Percentiles rank a stretch among this genome's conserved stretches.
Conservation (phyloP, 2,797 vertebrate species). For the Xyrichtys novacula region DNA sequence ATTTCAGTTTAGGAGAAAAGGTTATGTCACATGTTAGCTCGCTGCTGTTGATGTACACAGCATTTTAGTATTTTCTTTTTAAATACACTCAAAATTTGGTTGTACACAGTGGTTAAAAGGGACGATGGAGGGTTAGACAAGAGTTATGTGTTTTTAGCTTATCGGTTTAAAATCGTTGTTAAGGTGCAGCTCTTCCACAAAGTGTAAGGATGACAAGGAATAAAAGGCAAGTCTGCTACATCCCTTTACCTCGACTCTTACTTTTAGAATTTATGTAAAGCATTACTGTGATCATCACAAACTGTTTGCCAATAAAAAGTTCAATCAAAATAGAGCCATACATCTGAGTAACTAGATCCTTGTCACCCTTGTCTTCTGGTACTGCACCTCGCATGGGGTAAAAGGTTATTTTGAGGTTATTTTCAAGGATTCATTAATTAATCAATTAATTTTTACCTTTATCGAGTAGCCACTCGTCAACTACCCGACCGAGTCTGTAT, state of each 20-base stretch:
- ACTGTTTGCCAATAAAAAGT: conserved; percentile 43
- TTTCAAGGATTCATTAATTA: conserved; percentile 88
- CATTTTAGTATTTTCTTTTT: conserved; percentile 68
- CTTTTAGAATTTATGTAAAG: conserved; percentile 36
- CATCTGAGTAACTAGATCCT: conserved; percentile 45
- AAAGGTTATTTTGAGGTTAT: conserved; percentile 86
- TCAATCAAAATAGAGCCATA: conserved; percentile 51
- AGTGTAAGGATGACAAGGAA: conserved; percentile 75
- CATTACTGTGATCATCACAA: conserved; percentile 29
- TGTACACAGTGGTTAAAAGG: conserved; percentile 84
- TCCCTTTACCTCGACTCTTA: conserved; percentile 13
- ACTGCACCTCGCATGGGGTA: conserved; percentile 89
- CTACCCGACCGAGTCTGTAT: conserved; percentile 99
- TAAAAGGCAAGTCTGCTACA: conserved; percentile 20
- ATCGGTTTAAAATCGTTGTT: conserved; percentile 80
- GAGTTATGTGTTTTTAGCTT: conserved; percentile 88
- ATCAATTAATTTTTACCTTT: conserved; percentile 95
- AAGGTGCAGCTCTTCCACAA: conserved; percentile 83
- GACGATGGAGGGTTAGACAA: conserved; percentile 87
- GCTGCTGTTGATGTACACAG: conserved; percentile 56
- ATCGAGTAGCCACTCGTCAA: conserved; percentile 99
- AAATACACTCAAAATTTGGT: conserved; percentile 82
- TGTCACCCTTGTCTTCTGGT: conserved; percentile 78
- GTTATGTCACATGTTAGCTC: conserved; percentile 49
- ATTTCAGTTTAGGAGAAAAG: conserved; percentile 47